These are phyloP conservation scores for Cantharis rustica DNA, from an alignment of 2,888 invertebrate genomes.

Conservation along the genomic window DNA sequence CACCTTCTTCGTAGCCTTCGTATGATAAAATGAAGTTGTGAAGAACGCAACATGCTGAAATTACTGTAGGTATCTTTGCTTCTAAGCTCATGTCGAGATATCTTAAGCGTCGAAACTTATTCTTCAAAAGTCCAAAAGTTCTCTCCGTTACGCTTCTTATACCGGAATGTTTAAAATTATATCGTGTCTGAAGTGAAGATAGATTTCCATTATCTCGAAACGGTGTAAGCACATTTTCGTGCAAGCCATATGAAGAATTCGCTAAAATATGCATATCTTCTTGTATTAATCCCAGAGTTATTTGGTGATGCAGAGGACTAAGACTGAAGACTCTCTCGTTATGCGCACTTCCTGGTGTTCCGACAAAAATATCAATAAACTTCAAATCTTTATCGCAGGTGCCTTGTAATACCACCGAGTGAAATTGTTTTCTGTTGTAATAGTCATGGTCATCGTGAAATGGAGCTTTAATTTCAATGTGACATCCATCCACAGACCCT, in stretches of 20 bases:
- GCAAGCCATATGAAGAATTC: not conserved
- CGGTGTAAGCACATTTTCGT: not conserved
- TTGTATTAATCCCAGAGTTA: no score
- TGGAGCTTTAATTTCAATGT: not conserved
- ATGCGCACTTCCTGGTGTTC: not conserved
- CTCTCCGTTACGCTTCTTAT: not conserved
- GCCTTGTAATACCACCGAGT: not conserved
- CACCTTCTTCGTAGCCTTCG: no score
- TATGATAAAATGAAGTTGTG: not conserved
- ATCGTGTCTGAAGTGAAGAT: not conserved
- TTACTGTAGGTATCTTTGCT: not conserved
- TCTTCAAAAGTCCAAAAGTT: not conserved
- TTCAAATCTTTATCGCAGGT: not conserved
- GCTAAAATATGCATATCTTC: not conserved
- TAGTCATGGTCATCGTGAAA: not conserved
- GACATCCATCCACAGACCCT: not conserved
- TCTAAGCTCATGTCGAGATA: not conserved
- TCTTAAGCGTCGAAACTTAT: not conserved
- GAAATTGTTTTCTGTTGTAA: not conserved
- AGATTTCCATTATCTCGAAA: not conserved
- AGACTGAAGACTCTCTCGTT: not conserved
- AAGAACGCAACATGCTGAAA: not conserved
- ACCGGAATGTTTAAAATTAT: not conserved
- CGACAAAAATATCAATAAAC: not conserved
- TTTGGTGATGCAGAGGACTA: not conserved